Evolutionary conservation across 2,113 vertebrate genomes (phyloP).

Genomic region (Apteryx mantelli): DNA sequence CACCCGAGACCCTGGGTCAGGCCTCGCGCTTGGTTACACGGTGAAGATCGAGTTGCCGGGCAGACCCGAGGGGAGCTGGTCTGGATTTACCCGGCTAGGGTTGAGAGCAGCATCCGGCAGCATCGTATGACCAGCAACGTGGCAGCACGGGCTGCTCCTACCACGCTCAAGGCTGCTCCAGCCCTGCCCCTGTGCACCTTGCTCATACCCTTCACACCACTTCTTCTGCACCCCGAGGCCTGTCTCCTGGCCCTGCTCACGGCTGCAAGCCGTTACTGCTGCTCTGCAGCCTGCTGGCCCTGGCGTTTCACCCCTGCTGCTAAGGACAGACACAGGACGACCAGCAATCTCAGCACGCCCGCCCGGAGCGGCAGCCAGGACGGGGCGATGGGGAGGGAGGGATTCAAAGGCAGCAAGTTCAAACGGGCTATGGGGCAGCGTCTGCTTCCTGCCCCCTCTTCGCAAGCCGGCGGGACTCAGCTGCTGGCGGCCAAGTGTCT

Average conservation of each 20-base stretch:
- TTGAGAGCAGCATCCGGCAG: neutral
- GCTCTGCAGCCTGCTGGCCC: neutral
- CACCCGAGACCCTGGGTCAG: neutral
- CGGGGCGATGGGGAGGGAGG: neutral
- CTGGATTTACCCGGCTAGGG: neutral
- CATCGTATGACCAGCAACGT: neutral
- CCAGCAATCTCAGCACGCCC: neutral
- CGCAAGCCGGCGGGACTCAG: accelerated
- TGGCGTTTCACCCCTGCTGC: neutral
- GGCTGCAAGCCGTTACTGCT: neutral
- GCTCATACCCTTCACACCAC: neutral
- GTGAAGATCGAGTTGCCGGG: neutral
- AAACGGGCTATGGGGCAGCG: neutral
- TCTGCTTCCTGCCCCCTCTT: neutral
- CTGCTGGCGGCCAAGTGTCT: neutral
- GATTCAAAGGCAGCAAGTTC: neutral
- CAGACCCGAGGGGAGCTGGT: neutral
- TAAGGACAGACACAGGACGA: neutral
- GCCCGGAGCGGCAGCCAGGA: neutral
- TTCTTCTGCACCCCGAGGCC: neutral
- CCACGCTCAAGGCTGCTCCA: neutral
- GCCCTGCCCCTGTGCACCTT: neutral
- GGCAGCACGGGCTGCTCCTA: neutral
- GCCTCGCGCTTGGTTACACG: neutral
- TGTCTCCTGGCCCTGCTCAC: neutral